Conservation (phyloP, 2,113 vertebrate species). For the Atractosteus spatula region DNA sequence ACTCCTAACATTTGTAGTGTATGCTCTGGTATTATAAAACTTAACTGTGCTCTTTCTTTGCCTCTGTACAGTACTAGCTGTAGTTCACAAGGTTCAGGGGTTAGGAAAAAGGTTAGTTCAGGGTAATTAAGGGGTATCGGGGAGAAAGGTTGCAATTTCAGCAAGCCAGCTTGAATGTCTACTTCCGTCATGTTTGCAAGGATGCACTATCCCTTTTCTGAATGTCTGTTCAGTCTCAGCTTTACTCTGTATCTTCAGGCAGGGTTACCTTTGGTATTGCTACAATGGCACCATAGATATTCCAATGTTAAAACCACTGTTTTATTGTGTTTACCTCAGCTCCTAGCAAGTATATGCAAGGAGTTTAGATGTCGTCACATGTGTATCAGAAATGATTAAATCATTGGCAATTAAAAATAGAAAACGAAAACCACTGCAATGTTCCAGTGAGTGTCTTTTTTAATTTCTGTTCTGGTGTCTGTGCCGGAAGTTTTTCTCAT, state of each 20-base stretch:
- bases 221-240: background rate
- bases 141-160: conserved; percentile 3
- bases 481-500: too few species aligned
- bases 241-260: background rate
- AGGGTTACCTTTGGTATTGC: background rate
- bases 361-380: too few species aligned
- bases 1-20: background rate
- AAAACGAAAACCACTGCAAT: too few species aligned
- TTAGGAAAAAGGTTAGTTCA: conserved; percentile 5
- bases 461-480: too few species aligned
- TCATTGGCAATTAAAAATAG: too few species aligned
- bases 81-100: conserved; percentile 25
- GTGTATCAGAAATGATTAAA: too few species aligned
- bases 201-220: conserved; percentile 31
- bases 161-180: conserved; percentile 20
- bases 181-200: conserved; percentile 13
- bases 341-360: too few species aligned
- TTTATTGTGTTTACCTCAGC: too few species aligned
- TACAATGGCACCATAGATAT: background rate
- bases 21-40: conserved; percentile 12
- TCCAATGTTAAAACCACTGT: background rate
- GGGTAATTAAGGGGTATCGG: conserved; percentile 31
- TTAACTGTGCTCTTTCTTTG: conserved; percentile 5
- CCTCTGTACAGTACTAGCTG: conserved; percentile 52
- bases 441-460: too few species aligned